Evolutionary conservation across 2,888 invertebrate species (phyloP).

Genomic region (Machimus rusticus): DNA sequence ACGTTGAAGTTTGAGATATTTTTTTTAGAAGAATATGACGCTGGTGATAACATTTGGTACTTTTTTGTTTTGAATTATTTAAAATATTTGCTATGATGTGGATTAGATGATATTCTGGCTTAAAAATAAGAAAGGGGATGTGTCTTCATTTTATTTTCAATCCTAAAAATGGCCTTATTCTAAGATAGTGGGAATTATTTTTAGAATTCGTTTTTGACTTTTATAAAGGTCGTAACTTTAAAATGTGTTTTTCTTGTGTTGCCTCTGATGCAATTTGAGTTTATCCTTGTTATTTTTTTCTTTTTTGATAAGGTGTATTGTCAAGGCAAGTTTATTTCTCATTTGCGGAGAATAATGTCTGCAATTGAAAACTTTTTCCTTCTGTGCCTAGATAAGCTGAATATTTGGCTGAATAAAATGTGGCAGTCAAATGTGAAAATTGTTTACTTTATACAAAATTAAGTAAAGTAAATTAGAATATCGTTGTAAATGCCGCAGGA

Average conservation of each 20-base stretch:
- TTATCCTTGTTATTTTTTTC: background rate
- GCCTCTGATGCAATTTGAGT: background rate
- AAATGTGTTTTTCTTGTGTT: background rate
- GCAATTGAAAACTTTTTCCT: background rate
- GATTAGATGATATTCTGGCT: background rate
- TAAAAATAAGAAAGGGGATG: background rate
- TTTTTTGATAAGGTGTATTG: background rate
- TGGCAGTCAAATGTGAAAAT: background rate
- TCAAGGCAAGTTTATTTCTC: background rate
- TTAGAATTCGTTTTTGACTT: background rate
- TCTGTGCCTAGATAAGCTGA: background rate
- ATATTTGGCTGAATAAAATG: background rate
- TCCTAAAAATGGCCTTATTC: background rate
- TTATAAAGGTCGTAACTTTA: background rate
- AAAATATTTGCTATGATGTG: background rate
- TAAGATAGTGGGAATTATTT: background rate
- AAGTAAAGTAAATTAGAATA: background rate
- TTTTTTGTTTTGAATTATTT: background rate
- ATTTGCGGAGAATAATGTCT: background rate
- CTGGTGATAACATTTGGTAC: background rate
- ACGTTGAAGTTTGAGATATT: background rate
- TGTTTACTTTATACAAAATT: background rate
- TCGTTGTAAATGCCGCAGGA: background rate
- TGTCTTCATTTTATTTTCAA: background rate
- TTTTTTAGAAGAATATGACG: background rate